A percentile compares a stretch with the other conserved stretches of the same genome.
These are phyloP conservation scores for Halcyon badia DNA, from an alignment of 2,797 vertebrate species.

Conservation along the genomic window DNA sequence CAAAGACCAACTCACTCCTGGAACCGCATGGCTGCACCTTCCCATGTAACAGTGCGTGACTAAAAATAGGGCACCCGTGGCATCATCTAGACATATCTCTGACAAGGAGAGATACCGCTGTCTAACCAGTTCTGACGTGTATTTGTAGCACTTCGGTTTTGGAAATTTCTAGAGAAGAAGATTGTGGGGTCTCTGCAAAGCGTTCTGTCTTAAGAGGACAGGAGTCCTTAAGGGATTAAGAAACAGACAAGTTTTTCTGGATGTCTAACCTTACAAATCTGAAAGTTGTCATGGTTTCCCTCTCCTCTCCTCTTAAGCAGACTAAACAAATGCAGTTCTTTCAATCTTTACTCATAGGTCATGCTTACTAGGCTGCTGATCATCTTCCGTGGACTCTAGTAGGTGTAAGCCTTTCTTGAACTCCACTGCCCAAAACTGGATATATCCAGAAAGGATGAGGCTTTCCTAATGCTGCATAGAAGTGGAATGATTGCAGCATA, in stretches of 20 bases:
- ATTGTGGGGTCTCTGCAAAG: neutral
- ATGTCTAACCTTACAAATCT: neutral
- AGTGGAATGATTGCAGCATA: neutral
- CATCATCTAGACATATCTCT: neutral
- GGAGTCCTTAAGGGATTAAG: neutral
- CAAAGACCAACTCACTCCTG: neutral
- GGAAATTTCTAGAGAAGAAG: neutral
- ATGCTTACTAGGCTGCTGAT: neutral
- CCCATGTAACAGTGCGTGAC: neutral
- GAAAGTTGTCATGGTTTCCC: neutral
- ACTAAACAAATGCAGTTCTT: slow-evolving; percentile 29
- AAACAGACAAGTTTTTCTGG: neutral
- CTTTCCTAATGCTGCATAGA: neutral
- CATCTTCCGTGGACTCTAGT: neutral
- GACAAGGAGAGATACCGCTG: neutral
- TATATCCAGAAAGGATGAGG: neutral
- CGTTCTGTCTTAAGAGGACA: neutral
- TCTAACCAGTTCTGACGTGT: neutral
- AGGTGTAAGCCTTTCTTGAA: neutral
- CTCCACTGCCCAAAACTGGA: neutral
- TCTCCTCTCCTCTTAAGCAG: neutral
- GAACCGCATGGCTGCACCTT: neutral
- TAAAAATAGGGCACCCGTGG: neutral
- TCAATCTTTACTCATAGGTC: neutral
- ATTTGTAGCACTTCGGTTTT: neutral